Evolutionary conservation across 2,888 invertebrate species (phyloP).

Genomic region (Apodemia duryi): DNA sequence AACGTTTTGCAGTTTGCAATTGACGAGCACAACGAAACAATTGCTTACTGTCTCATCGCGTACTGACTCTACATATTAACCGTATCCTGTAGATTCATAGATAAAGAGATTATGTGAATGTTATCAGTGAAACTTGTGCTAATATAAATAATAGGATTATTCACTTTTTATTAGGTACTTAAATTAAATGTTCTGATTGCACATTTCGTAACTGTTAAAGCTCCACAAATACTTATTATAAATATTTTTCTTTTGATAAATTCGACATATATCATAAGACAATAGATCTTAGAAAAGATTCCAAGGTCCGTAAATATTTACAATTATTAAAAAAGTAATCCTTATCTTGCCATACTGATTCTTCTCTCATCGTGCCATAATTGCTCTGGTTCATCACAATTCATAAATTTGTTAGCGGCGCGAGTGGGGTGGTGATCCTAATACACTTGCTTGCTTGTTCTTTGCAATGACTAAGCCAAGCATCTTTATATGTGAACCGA

Average conservation of each 20-base stretch:
- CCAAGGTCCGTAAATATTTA: too few species aligned
- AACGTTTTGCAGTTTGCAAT: conserved; percentile 38
- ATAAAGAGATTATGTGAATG: conserved; percentile 1
- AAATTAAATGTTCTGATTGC: background rate
- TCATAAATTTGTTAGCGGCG: too few species aligned
- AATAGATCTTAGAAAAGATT: too few species aligned
- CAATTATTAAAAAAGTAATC: too few species aligned
- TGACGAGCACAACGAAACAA: conserved; percentile 45
- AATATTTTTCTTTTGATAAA: conserved; percentile 4
- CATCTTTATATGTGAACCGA: too few species aligned
- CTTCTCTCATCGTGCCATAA: too few species aligned
- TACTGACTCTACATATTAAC: conserved; percentile 1
- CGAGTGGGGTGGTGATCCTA: too few species aligned
- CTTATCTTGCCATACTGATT: too few species aligned
- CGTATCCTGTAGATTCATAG: background rate
- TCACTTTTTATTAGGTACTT: background rate
- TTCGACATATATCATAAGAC: too few species aligned
- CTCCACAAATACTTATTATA: conserved; percentile 1
- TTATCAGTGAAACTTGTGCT: background rate
- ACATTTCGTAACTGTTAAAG: background rate
- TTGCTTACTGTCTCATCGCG: conserved; percentile 30
- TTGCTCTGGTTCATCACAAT: too few species aligned
- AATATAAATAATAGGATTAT: background rate
- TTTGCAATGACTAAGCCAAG: too few species aligned
- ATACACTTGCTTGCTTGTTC: too few species aligned